Evolutionary conservation across 2,888 invertebrate genomes (phyloP), one percentile per base, ranked within the genome.

Genomic region (Drosophila monieri): DNA sequence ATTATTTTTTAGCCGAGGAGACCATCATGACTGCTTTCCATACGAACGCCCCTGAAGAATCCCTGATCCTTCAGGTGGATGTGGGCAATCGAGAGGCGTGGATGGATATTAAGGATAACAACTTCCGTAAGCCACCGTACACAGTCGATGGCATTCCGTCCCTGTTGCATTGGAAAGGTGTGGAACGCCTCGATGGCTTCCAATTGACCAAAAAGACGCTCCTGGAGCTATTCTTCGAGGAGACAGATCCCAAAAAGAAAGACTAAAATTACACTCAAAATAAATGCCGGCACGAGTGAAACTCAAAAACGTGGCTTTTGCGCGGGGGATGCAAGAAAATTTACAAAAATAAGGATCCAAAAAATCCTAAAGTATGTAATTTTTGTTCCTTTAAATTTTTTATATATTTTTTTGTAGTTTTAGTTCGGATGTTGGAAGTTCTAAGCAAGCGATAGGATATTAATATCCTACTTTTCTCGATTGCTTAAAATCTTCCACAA

Each of bases 131-230:
- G 85, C 78, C 92, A 35, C 92, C 93, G 32, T 93, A 94, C 0
- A 93, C 92, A 67, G 90, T 97, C n/a, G 94, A 94, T 89, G 94
- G 94, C 12, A 94, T 98, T 41, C 97, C 98, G 1, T 90, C 96
- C 8, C 14, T 84, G n/a, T 4, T 74, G 12, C 85, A 72, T 14
- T 85, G 93, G 94, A 69, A 79, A 9, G 65, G 95, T 93, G 94
- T 39, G 0, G 94, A 96, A 86, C 93, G 95, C 57, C 92, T 97
- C n/a, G 94, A 95, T 87, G 97, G 96, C 23, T 94, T 93, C 39
- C 95, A 97, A 80, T 95, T 95, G 83, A 92, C 93, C 57, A 94
- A 96, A 53, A 85, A 92, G 3, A 94, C 94, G 2, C 92, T 96
- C 12, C 92, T 97, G 2, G 93, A 95, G 79, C 94, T 97, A 94